Evolutionary conservation across 1,140 invertebrate species (phyloP), one percentile per base, ranked within the genome.

Genomic region (Drosophila funebris): DNA sequence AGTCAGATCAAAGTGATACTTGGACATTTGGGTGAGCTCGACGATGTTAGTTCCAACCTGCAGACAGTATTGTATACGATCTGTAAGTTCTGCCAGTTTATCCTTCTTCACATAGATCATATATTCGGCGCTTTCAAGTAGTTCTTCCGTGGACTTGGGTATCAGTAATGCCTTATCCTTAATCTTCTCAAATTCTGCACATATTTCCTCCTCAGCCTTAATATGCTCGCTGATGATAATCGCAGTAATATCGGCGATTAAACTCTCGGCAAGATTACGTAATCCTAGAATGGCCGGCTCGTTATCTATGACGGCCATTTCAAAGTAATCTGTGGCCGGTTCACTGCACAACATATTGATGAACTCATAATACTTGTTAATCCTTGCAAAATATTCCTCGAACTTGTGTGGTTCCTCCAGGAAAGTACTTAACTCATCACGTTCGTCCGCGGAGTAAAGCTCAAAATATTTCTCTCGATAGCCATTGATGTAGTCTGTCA

Each of bases 61-160:
- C 4, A 96, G 89, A 73, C 94, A 94, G 31, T 93, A 87, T 24
- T 94, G 85, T 41, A 96, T 95, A 79, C 94, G 93, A 71, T 94
- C 93, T 22, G 92, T 94, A 29, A 96, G 91, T 67, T 93, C 91
- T 77, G 94, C 92, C 76, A 96, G 92, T 43, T 94, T 91, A 27
- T 92, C 92, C 37, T 94, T 94, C 77, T 94, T 94, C 1, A 94
- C 94, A 46, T 93, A 91, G 53, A 95, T 92, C 92, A 95, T 95
- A 79, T 94, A 95, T 53, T 94, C 92, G 1, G 94, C 95, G 85
- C 93, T 92, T 73, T 95, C 95, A n/a, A 96, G 92, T 24, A 97
- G 92, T 83, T 96, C 94, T 73, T 94, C 94, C 0, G 96, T 96
- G 22, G 94, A 95, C 69, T 92, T 92, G 1, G 96, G 96, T 80